Percentiles rank a stretch among this genome's conserved stretches.
These are phyloP conservation scores for Heloderma charlesbogerti DNA, from an alignment of 2,113 vertebrate species.

Conservation along the genomic window DNA sequence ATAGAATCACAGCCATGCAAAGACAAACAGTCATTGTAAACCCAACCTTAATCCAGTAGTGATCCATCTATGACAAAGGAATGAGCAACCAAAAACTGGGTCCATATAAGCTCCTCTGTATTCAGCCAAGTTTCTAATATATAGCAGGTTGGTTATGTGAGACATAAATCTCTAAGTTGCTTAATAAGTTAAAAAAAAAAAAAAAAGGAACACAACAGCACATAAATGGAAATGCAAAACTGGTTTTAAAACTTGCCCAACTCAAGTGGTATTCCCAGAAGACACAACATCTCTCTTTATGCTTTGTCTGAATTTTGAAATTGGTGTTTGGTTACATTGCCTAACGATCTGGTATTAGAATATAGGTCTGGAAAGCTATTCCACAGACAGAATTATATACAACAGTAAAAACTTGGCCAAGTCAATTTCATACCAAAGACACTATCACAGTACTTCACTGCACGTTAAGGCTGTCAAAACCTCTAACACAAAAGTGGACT, in stretches of 20 bases:
- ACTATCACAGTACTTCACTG: neutral
- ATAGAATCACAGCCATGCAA: neutral
- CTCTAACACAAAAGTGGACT: neutral
- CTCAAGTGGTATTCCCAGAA: neutral
- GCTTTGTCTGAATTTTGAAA: neutral
- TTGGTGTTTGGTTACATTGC: neutral
- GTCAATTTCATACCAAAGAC: slow-evolving; percentile 44
- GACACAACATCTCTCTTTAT: slow-evolving; percentile 36
- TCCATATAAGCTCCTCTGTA: neutral
- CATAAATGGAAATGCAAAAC: neutral
- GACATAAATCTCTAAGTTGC: neutral
- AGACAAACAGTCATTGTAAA: neutral
- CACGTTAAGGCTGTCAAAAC: neutral
- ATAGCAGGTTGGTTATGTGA: neutral
- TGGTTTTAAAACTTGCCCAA: neutral
- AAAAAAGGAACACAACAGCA: neutral
- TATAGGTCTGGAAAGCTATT: slow-evolving; percentile 38
- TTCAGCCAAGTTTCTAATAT: neutral
- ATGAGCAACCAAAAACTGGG: neutral
- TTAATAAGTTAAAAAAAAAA: neutral
- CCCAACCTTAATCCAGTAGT: neutral
- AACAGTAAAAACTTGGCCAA: slow-evolving; percentile 34
- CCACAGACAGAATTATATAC: slow-evolving; percentile 42
- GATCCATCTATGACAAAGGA: neutral
- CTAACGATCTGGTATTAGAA: neutral